Conservation (phyloP, 2,888 invertebrate genomes). For the Brachyopa scutellaris region DNA sequence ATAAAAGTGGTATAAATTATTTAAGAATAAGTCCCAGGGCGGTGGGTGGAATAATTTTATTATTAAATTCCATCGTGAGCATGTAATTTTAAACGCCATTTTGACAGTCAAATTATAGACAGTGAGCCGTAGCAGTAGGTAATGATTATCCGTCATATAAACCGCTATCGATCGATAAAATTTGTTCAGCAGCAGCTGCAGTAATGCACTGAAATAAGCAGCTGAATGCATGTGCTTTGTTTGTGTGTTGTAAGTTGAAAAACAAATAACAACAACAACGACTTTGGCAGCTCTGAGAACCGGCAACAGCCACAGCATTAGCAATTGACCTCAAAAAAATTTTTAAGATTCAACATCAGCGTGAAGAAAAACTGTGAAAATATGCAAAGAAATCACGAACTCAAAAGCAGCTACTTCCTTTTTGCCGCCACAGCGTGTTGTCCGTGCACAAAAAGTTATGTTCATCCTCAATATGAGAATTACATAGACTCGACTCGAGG, state of each 20-base stretch:
- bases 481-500: not conserved
- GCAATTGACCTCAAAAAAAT: slow-evolving; percentile 70
- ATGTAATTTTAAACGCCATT: too few relatives aligned
- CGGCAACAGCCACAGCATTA: slow-evolving; percentile 35
- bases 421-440: slow-evolving; percentile 38
- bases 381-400: slow-evolving; percentile 56
- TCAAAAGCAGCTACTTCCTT: slow-evolving; percentile 66
- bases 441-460: slow-evolving; percentile 66
- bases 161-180: slow-evolving; percentile 53
- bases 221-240: slow-evolving; percentile 1
- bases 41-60: not conserved
- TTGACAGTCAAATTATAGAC: slow-evolving; percentile 14
- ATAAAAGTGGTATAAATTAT: not conserved
- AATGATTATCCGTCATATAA: slow-evolving; percentile 56
- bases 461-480: slow-evolving; percentile 64
- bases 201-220: not conserved
- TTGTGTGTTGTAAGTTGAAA: slow-evolving; percentile 1
- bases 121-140: too few relatives aligned
- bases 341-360: slow-evolving; percentile 25
- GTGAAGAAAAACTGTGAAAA: slow-evolving; percentile 67
- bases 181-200: slow-evolving; percentile 33
- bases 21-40: not conserved
- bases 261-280: slow-evolving; percentile 10
- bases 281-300: slow-evolving; percentile 21
- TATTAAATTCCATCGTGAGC: not conserved